Evolutionary conservation across 2,797 vertebrate species (phyloP), one percentile per base, ranked within the genome.

Genomic region (Dallia pectoralis): DNA sequence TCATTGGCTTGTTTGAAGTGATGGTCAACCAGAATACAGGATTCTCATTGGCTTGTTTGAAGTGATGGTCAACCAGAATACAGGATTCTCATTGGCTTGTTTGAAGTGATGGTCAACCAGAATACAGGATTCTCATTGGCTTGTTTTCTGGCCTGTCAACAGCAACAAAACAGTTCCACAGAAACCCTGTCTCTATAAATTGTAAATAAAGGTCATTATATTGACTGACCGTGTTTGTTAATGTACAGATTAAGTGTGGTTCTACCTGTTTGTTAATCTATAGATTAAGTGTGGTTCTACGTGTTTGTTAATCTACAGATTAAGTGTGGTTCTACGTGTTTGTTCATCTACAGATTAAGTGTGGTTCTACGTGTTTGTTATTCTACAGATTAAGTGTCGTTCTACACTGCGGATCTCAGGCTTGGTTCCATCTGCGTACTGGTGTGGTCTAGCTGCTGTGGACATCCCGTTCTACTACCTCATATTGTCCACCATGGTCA

Each of bases 361-460:
- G 93, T 73, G 92, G 87, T 4, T 91, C 93, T 0, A 97, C 94
- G n/a, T n/a, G n/a, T n/a, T n/a, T n/a, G n/a, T n/a, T n/a, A n/a
- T n/a, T 44, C 40, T 44, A 49, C 82, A 99, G 97, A 91, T 86
- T 8, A 95, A 95, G 89, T 92, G 93, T 73, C 92, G 87, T 4
- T 91, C 93, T 0, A 97, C 94, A 0, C 89, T 99, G 29, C 84
- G 93, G 25, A 85, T 94, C 73, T 98, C 96, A 0, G 97, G 97
- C 9, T 89, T 98, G 85, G 74, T 94, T 0, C 95, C 97, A 0
- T 99, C 96, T 0, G 97, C 96, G 0, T 99, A 98, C 88, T 99
- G 97, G 97, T 95, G 92, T 0, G 96, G 97, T 0, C 96, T 94
- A 84, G 96, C 96, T 0, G 85, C 95, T 2, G 93, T 98, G 81